Conservation (phyloP, 2,113 vertebrate species). For the Xiphophorus hellerii region DNA sequence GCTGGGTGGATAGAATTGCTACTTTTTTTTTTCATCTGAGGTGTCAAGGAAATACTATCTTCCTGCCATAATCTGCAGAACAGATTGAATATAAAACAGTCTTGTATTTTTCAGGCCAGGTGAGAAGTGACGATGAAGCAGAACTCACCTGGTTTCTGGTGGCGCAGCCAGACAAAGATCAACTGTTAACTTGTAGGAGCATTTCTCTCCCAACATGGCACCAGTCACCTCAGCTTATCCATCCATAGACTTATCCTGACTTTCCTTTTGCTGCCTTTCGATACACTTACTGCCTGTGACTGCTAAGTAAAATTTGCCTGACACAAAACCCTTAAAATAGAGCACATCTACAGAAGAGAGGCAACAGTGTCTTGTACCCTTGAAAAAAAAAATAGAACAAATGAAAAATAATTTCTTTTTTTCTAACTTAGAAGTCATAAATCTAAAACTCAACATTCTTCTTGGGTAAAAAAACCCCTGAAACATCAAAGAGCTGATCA, state of each 20-base stretch:
- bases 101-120: neutral
- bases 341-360: too few species aligned
- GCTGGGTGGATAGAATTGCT: neutral
- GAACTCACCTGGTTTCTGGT: slow-evolving; percentile 48
- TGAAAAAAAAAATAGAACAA: neutral
- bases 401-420: too few species aligned
- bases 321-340: neutral
- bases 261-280: neutral
- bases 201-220: slow-evolving; percentile 43
- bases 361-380: neutral
- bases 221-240: neutral
- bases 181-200: slow-evolving; percentile 31
- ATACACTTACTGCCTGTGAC: neutral
- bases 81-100: neutral
- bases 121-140: neutral
- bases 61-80: neutral
- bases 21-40: neutral
- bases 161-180: slow-evolving; percentile 25
- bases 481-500: neutral
- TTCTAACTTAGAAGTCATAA: too few species aligned
- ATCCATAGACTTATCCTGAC: neutral
- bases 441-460: too few species aligned
- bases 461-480: too few species aligned
- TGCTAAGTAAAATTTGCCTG: neutral
- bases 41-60: neutral